These are phyloP conservation scores for Sandelia bainsii DNA, from an alignment of 2,797 vertebrate genomes.

Conservation along the genomic window DNA sequence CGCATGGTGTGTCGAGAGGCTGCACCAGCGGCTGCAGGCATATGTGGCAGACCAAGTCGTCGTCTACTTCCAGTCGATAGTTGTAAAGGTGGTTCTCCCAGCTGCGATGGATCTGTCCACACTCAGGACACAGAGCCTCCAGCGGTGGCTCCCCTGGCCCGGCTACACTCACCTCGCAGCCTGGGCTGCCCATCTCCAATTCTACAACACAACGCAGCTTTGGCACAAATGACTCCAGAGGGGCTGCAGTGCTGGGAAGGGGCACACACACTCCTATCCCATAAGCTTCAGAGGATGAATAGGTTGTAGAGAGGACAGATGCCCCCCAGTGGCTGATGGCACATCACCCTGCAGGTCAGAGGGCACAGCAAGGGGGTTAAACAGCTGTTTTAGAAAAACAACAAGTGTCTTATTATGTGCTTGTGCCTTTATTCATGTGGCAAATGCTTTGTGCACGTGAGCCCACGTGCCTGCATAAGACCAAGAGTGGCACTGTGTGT, in stretches of 20 bases:
- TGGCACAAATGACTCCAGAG: constrained; percentile 76
- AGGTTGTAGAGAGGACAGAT: constrained; percentile 77
- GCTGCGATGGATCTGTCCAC: constrained; percentile 96
- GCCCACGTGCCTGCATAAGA: constrained; percentile 58
- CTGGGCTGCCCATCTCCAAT: constrained; percentile 90
- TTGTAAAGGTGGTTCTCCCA: constrained; percentile 98
- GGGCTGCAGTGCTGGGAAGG: constrained; percentile 62
- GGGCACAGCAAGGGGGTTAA: constrained; percentile 61
- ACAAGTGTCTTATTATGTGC: constrained; percentile 70
- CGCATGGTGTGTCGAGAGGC: constrained; percentile 96
- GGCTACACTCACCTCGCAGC: constrained; percentile 86
- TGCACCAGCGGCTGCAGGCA: constrained; percentile 98
- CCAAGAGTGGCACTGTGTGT: constrained; percentile 27
- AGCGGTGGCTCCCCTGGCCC: constrained; percentile 88
- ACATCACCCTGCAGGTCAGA: constrained; percentile 81
- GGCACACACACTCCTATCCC: constrained; percentile 75
- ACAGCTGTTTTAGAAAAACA: constrained; percentile 73
- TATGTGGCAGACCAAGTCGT: constrained; percentile 98
- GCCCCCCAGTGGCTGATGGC: constrained; percentile 78
- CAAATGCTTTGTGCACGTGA: constrained; percentile 74
- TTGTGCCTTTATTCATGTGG: constrained; percentile 65
- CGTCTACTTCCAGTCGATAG: constrained; percentile 97
- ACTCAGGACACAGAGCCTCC: constrained; percentile 93
- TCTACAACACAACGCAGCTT: constrained; percentile 65
- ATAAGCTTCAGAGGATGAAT: constrained; percentile 75